Percentiles rank a stretch among this genome's conserved stretches.
These are phyloP conservation scores for fruit fly (Drosophila melanogaster) DNA, from an alignment of 1,140 invertebrate species.

Conservation along the genomic window DNA sequence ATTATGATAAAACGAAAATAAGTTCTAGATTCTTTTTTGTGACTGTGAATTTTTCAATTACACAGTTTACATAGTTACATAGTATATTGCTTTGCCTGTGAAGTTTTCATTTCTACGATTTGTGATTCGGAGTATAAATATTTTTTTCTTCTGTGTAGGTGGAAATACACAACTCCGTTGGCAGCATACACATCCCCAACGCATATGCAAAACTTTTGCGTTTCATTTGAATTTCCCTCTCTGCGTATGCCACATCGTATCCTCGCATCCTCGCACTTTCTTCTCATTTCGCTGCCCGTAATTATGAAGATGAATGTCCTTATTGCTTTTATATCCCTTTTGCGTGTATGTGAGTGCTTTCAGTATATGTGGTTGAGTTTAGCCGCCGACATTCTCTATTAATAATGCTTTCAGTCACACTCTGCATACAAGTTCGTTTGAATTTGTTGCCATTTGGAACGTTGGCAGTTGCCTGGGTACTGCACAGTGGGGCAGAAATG, in stretches of 20 bases:
- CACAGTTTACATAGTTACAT: too few species aligned
- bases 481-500: conserved; percentile 37
- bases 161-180: neutral
- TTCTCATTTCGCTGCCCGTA: conserved; percentile 36
- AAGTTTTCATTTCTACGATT: neutral
- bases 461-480: conserved; percentile 37
- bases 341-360: conserved; percentile 32
- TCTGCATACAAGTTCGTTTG: conserved; percentile 75
- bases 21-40: too few species aligned
- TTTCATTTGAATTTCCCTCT: conserved; percentile 67
- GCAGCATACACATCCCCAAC: conserved; percentile 12
- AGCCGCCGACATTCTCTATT: conserved; percentile 77
- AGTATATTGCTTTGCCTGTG: too few species aligned
- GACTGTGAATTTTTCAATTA: too few species aligned
- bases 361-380: conserved; percentile 35
- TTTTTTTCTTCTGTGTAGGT: neutral
- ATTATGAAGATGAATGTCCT: conserved; percentile 82
- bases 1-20: too few species aligned
- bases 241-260: conserved; percentile 14
- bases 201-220: conserved; percentile 78
- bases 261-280: conserved; percentile 26
- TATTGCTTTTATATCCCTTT: conserved; percentile 79
- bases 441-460: conserved; percentile 69
- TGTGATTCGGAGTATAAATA: neutral
- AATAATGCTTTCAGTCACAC: conserved; percentile 82